Evolutionary conservation across 2,113 vertebrate species (phyloP).

Genomic region (Alexandromys fortis): DNA sequence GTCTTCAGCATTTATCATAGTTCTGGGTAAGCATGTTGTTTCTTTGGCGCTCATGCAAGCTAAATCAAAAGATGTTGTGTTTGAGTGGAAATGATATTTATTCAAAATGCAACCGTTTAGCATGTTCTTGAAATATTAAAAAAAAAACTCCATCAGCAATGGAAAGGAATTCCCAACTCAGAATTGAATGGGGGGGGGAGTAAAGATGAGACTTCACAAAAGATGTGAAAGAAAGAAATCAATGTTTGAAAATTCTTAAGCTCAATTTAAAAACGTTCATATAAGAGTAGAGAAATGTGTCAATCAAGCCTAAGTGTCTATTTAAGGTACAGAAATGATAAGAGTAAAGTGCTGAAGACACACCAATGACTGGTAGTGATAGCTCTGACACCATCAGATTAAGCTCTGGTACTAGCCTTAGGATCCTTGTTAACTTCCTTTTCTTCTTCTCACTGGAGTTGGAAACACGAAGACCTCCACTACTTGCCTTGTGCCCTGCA

Average conservation of each 20-base stretch:
- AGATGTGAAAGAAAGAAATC: constrained; percentile 62
- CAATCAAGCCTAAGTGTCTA: constrained; percentile 57
- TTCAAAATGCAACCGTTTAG: background rate
- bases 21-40: background rate
- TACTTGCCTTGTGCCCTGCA: background rate
- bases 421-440: background rate
- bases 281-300: constrained; percentile 63
- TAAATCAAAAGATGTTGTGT: background rate
- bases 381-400: background rate
- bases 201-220: constrained; percentile 63
- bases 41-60: background rate
- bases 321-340: constrained; percentile 23
- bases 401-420: background rate
- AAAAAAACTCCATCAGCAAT: background rate
- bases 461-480: background rate
- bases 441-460: background rate
- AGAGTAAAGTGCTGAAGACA: background rate
- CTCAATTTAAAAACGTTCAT: constrained; percentile 50
- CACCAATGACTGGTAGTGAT: background rate
- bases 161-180: constrained; percentile 26
- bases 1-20: background rate
- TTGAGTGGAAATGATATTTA: background rate
- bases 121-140: background rate
- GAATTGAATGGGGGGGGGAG: background rate
- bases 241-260: constrained; percentile 72